Percentiles rank a stretch among this genome's conserved stretches.
phyloP scores from a whole-genome alignment of 2,113 vertebrate species.

The Pica pica region DNA sequence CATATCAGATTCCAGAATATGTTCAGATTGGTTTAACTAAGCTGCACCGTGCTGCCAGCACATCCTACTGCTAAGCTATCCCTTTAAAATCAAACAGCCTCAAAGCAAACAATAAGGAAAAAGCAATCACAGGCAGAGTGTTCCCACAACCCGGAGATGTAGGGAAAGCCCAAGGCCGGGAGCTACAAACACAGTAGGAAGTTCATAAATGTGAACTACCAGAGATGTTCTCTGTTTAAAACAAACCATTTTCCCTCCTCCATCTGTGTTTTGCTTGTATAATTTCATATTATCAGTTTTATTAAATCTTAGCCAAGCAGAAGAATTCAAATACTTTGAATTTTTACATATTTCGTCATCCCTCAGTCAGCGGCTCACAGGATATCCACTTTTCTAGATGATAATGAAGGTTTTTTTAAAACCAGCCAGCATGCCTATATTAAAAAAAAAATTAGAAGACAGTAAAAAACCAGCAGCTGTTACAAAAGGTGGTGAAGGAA shows the following conservation, averaged over 20 bases:
- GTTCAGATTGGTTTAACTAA: not conserved
- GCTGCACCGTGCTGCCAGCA: not conserved
- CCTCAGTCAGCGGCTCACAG: fast-evolving
- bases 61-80: not conserved
- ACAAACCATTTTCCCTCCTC: not conserved
- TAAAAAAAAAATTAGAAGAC: not conserved
- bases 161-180: not conserved
- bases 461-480: not conserved
- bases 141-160: not conserved
- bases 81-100: not conserved
- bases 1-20: not conserved
- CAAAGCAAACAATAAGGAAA: not conserved
- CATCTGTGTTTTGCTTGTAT: not conserved
- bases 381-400: not conserved
- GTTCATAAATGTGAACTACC: not conserved
- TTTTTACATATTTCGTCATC: not conserved
- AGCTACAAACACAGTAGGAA: not conserved
- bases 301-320: not conserved
- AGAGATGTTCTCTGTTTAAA: not conserved
- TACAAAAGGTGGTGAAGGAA: not conserved
- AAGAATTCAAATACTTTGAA: not conserved
- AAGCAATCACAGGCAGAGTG: not conserved
- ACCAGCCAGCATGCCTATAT: not conserved
- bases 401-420: not conserved
- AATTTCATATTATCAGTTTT: not conserved